Evolutionary conservation across 2,113 vertebrate species (phyloP).

Genomic region (Anoplopoma fimbria): DNA sequence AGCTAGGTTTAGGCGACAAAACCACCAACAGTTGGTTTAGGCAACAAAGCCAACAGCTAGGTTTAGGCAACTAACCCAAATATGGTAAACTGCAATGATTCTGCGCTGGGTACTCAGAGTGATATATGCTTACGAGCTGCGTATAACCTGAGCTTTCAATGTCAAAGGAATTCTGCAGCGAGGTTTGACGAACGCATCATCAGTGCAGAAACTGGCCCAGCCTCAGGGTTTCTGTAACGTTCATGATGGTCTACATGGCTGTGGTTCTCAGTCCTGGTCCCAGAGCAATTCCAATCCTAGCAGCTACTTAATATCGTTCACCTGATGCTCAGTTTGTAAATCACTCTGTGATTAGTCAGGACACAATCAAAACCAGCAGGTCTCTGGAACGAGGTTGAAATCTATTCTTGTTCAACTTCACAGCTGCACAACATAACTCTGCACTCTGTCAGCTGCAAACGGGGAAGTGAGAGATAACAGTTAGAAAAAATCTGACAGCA

Average conservation of each 20-base stretch:
- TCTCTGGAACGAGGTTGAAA: background rate
- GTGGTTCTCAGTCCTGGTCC: background rate
- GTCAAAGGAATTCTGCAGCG: constrained; percentile 14
- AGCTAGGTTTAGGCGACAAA: no score
- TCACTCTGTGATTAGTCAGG: background rate
- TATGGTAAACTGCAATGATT: no score
- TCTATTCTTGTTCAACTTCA: background rate
- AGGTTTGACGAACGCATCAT: constrained; percentile 16
- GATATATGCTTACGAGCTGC: background rate
- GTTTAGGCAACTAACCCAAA: no score
- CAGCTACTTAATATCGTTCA: constrained; percentile 14
- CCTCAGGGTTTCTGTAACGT: constrained; percentile 8
- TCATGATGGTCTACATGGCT: constrained; percentile 1
- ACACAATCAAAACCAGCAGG: constrained; percentile 25
- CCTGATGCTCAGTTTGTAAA: constrained; percentile 28
- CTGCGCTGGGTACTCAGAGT: background rate
- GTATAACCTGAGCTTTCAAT: background rate
- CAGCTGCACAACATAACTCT: constrained; percentile 7
- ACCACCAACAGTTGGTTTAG: no score
- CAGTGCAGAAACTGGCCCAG: background rate
- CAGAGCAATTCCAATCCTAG: background rate
- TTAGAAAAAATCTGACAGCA: background rate
- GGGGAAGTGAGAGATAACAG: background rate
- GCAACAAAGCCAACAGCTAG: no score
- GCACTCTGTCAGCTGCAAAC: constrained; percentile 8